These are phyloP conservation scores for Noturus placidus DNA, from an alignment of 2,113 vertebrate species.

Conservation along the genomic window DNA sequence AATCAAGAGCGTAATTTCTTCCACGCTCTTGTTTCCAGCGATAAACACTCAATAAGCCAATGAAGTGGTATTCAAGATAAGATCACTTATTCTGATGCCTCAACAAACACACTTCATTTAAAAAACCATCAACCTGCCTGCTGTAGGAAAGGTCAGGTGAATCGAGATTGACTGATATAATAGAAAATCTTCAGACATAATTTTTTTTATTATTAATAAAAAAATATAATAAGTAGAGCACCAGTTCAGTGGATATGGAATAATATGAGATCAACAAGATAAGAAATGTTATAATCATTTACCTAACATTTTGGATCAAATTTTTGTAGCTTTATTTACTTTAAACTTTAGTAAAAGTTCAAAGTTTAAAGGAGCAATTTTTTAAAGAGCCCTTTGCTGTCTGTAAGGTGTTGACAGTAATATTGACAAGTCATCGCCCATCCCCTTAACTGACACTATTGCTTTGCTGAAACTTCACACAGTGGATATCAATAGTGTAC, in stretches of 20 bases:
- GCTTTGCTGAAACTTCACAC: not conserved
- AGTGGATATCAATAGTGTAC: not conserved
- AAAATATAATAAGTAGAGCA: not conserved
- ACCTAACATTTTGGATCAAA: not conserved
- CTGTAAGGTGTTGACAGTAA: not conserved
- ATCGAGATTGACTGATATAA: not conserved
- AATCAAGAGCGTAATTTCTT: not conserved
- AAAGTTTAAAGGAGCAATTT: not conserved
- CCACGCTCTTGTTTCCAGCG: not conserved
- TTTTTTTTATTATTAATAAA: not conserved
- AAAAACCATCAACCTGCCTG: not conserved
- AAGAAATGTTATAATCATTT: not conserved
- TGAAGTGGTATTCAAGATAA: conserved; percentile 31
- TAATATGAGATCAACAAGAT: not conserved
- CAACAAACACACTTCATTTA: conserved; percentile 21
- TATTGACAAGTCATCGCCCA: not conserved
- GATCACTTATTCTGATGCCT: conserved; percentile 43
- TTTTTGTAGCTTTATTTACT: not conserved
- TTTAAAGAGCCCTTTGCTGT: not conserved
- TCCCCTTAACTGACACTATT: not conserved
- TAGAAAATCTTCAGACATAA: not conserved
- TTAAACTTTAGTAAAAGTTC: not conserved
- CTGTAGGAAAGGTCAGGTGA: not conserved
- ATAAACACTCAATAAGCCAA: not conserved
- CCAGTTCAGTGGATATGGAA: not conserved